Base-by-base conservation (phyloP, 1,140 invertebrate species). In the Zelostemma sp. region DNA sequence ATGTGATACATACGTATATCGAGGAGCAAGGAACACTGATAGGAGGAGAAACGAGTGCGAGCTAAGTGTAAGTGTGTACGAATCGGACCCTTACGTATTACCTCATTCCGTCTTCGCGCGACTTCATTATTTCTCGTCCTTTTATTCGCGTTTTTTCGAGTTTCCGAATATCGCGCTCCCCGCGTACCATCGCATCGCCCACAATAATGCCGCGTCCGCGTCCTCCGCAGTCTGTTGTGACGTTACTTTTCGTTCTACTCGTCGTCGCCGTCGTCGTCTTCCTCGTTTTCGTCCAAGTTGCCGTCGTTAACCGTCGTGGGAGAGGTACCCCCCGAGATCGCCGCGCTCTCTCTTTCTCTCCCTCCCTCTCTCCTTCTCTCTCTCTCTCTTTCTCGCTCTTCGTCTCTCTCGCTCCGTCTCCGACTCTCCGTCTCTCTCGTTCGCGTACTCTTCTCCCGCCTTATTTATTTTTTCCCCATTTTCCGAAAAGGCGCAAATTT, bases 41-140 rank as follows among this genome's bases (percentile, higher is more conserved):
- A 54, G 15, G 12, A 56, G 46, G 43, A 48, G 41, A 47, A 57
- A 57, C 35, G 54, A 57, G 45, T 48, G 54, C 31, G 25, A 35
- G 43, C 31, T 38, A 47, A 57, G 54, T 57, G 54, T 57, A 57
- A 57, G 54, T 57, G 45, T 16, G 38, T 49, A 18, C 43, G n/a
- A n/a, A 19, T 46, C 18, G 21, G 43, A 21, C 18, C 18, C 12
- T 49, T 40, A 41, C 40, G 40, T 41, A 41, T 41, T 15, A 41
- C 40, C 40, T 41, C 40, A 15, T 41, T 15, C 14, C 14, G 12
- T 6, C 1, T 38, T 31, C 5, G 5, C 11, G 5, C 28, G 28
- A 31, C 28, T 31, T 31, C 28, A 38, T 38, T 35, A 8, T 47
- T 19, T 35, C 6, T 46, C 49, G 11, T 49, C 21, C 50, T 51